Percentiles rank a stretch among this genome's conserved stretches.
phyloP scores from a whole-genome alignment of 2,797 vertebrate species.

The Sebastes kiyomatsui region DNA sequence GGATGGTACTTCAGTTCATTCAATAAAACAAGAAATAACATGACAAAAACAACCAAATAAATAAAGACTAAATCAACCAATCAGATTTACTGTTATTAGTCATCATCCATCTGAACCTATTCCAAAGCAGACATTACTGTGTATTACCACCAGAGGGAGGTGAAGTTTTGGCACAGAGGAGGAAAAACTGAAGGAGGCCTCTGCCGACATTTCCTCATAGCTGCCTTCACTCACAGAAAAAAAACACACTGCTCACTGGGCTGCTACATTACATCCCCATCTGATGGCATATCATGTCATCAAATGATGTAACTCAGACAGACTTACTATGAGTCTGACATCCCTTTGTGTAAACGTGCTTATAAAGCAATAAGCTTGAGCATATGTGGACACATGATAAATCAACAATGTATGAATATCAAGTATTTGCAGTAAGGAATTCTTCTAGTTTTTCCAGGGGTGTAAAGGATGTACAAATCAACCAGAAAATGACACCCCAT shows the following conservation, averaged over 20 bases:
- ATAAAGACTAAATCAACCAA: background rate
- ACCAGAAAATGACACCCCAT: background rate
- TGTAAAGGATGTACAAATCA: background rate
- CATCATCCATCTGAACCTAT: background rate
- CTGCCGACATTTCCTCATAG: conserved; percentile 63
- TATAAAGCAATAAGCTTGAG: background rate
- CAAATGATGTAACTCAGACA: background rate
- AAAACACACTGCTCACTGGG: conserved; percentile 20
- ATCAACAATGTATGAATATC: background rate
- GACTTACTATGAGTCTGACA: background rate
- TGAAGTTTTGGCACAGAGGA: conserved; percentile 39
- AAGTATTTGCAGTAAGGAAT: background rate
- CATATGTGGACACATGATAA: background rate
- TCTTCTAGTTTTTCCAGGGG: background rate
- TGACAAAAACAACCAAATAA: background rate
- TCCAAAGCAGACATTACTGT: conserved; percentile 1
- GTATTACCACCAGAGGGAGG: conserved; percentile 67
- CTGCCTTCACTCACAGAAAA: conserved; percentile 26
- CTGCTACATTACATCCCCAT: conserved; percentile 24
- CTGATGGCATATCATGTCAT: conserved; percentile 4
- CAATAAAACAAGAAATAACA: background rate
- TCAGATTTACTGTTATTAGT: background rate
- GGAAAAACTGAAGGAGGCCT: conserved; percentile 31
- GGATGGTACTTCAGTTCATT: background rate
- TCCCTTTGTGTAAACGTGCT: background rate